phyloP scores from a whole-genome alignment of 2,888 invertebrate genomes.

The Subacronicta megacephala region DNA sequence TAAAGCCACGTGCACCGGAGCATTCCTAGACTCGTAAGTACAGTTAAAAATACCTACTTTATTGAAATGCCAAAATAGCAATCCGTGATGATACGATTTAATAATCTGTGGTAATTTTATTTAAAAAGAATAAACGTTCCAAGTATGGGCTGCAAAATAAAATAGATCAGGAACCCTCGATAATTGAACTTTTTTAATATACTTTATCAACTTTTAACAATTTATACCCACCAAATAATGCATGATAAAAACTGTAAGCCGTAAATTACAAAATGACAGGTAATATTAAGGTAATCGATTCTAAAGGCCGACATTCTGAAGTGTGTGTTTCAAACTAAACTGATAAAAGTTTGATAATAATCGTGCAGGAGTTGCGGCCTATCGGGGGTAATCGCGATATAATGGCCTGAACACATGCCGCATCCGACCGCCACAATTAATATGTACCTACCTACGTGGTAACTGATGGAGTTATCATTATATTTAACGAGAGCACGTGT shows the following conservation, averaged over 20 bases:
- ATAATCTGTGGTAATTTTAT: too few relatives aligned
- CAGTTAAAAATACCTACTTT: neutral
- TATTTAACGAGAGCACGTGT: slow-evolving; percentile 4
- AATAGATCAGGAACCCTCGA: too few relatives aligned
- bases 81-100: too few relatives aligned
- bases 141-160: too few relatives aligned
- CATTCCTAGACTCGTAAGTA: neutral
- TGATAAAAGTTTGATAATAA: neutral
- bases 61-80: neutral
- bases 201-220: too few relatives aligned
- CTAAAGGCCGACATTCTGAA: neutral
- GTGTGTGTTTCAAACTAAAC: neutral
- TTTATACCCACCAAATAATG: too few relatives aligned
- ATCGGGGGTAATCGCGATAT: neutral
- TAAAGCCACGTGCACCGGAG: neutral
- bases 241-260: too few relatives aligned
- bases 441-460: neutral
- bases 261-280: too few relatives aligned
- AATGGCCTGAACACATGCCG: neutral
- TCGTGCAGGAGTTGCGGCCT: neutral
- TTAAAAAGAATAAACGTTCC: too few relatives aligned
- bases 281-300: too few relatives aligned
- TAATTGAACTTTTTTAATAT: too few relatives aligned
- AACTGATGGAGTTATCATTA: neutral
- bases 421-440: neutral